A percentile compares a stretch with the other conserved stretches of the same genome.
phyloP scores from a whole-genome alignment of 2,888 invertebrate genomes.

The Charanyca ferruginea region DNA sequence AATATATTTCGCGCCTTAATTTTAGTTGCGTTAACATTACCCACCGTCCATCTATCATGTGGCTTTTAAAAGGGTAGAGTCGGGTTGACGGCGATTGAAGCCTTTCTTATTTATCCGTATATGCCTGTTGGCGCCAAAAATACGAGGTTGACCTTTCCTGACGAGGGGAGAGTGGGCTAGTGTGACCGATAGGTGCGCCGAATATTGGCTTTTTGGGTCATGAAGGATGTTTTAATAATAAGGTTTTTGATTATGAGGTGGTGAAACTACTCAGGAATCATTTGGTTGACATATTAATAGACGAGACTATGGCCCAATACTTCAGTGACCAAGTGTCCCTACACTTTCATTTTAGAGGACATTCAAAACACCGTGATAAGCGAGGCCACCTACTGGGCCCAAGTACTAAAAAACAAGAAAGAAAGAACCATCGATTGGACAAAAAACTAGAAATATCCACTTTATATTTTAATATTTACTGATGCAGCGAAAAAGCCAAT shows the following conservation, averaged over 20 bases:
- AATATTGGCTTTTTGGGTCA: constrained; percentile 64
- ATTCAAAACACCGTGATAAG: too few species aligned
- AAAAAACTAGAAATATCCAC: too few species aligned
- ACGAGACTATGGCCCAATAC: too few species aligned
- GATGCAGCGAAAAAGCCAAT: too few species aligned
- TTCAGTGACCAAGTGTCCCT: too few species aligned
- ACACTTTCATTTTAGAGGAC: too few species aligned
- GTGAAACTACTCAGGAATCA: too few species aligned
- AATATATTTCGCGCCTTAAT: constrained; percentile 67
- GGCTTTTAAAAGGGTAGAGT: constrained; percentile 86
- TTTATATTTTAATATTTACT: too few species aligned
- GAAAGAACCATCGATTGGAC: too few species aligned
- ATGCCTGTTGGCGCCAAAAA: constrained; percentile 83
- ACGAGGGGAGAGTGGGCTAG: constrained; percentile 71
- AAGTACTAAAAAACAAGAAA: too few species aligned
- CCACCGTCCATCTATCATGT: constrained; percentile 86
- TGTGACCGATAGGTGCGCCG: constrained; percentile 83
- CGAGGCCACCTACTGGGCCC: too few species aligned
- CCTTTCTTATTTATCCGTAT: constrained; percentile 86
- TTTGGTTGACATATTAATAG: too few species aligned
- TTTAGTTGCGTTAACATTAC: constrained; percentile 74
- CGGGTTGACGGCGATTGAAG: constrained; percentile 85
- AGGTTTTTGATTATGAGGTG: constrained; percentile 12
- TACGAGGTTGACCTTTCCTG: constrained; percentile 80
- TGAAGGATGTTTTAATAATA: constrained; percentile 48